Conservation (phyloP, 35 echinoderm and acorn worm genomes). For the Apostichopus japonicus region DNA sequence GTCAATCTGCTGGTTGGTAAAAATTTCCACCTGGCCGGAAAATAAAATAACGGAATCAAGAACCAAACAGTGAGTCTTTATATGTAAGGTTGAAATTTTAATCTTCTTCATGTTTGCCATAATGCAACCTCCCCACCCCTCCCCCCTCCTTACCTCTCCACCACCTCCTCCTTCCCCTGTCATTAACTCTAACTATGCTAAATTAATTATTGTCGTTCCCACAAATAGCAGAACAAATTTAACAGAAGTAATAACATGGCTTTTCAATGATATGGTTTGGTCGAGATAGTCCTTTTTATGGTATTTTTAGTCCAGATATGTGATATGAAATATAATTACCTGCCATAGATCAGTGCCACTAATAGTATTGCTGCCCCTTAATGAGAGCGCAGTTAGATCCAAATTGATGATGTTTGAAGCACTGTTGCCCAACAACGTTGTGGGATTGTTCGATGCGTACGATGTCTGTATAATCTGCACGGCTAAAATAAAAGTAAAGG, state of each 20-base stretch:
- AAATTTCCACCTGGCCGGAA: conserved; percentile 21
- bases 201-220: too few relatives aligned
- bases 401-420: background rate
- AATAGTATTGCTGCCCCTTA: background rate
- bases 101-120: too few relatives aligned
- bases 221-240: too few relatives aligned
- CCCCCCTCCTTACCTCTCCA: too few relatives aligned
- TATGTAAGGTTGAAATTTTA: too few relatives aligned
- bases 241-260: too few relatives aligned
- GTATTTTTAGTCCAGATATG: too few relatives aligned
- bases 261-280: background rate
- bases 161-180: too few relatives aligned
- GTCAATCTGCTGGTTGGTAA: conserved; percentile 24
- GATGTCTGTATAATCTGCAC: conserved; percentile 33
- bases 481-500: conserved; percentile 3
- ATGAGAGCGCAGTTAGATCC: conserved; percentile 17
- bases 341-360: conserved; percentile 37
- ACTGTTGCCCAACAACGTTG: conserved; percentile 8
- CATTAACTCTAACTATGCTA: too few relatives aligned
- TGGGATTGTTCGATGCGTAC: background rate
- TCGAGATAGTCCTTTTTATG: background rate
- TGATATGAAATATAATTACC: background rate
- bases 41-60: too few relatives aligned
- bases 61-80: too few relatives aligned
- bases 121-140: too few relatives aligned